Evolutionary conservation across 1,140 invertebrate genomes (phyloP).

Genomic region (Neodiprion lecontei): DNA sequence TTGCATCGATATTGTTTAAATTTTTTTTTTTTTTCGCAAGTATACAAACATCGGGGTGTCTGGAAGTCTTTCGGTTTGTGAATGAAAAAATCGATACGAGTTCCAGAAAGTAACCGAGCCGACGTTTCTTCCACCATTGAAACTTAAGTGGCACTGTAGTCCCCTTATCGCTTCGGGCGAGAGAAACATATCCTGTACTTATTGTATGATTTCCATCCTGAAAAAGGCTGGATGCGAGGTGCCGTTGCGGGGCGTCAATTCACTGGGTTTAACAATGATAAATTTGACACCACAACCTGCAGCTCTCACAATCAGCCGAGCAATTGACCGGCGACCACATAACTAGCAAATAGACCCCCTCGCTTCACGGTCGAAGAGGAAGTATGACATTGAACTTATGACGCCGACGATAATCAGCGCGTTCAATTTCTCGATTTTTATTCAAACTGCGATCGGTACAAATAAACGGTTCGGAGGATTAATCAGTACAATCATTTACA

Average conservation of each 20-base stretch:
- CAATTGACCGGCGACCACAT: slow-evolving; percentile 1
- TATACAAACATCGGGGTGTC: too few relatives aligned
- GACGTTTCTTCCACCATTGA: too few relatives aligned
- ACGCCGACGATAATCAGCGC: slow-evolving; percentile 36
- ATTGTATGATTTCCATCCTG: neutral
- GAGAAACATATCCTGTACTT: neutral
- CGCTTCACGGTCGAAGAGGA: slow-evolving; percentile 43
- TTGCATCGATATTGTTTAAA: too few relatives aligned
- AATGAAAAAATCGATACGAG: too few relatives aligned
- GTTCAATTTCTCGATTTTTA: too few relatives aligned
- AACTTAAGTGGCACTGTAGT: too few relatives aligned
- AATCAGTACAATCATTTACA: too few relatives aligned
- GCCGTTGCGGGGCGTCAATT: neutral
- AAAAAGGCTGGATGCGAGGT: neutral
- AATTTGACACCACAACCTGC: neutral
- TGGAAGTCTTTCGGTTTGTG: too few relatives aligned
- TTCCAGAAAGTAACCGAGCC: too few relatives aligned
- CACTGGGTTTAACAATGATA: neutral
- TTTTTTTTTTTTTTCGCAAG: too few relatives aligned
- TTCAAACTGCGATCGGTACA: too few relatives aligned
- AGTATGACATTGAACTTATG: slow-evolving; percentile 57
- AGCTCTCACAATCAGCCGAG: neutral
- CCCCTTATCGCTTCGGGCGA: neutral
- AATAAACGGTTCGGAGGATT: too few relatives aligned
- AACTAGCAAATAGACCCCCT: slow-evolving; percentile 11